A percentile compares a stretch with the other conserved stretches of the same genome.
Evolutionary conservation across 2,797 vertebrate species (phyloP).

Genomic region (Sardinella longiceps): DNA sequence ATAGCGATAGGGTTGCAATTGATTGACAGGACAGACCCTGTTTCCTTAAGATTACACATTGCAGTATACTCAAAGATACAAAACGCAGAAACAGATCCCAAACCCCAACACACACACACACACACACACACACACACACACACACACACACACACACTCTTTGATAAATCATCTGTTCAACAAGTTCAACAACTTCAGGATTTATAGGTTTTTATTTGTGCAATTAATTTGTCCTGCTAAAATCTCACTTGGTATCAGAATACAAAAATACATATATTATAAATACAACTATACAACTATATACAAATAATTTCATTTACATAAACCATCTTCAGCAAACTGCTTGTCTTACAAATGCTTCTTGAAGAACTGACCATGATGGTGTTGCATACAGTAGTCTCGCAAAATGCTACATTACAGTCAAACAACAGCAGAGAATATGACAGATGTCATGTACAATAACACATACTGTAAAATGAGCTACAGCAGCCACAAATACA

Average conservation of each 20-base stretch:
- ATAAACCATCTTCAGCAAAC: not conserved
- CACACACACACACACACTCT: slow-evolving; percentile 36
- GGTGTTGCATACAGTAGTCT: not conserved
- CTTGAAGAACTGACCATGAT: not conserved
- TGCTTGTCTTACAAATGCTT: not conserved
- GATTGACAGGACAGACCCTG: not conserved
- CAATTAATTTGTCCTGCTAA: not conserved
- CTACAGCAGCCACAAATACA: not conserved
- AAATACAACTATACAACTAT: not conserved
- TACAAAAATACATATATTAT: slow-evolving; percentile 28
- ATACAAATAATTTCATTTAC: slow-evolving; percentile 24
- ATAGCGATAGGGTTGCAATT: not conserved
- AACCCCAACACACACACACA: slow-evolving; percentile 18
- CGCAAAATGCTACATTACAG: not conserved
- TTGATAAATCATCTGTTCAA: not conserved
- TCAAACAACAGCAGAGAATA: not conserved
- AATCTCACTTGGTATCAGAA: not conserved
- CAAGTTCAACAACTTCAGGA: not conserved
- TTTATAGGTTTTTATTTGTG: not conserved
- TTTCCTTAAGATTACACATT: slow-evolving; percentile 14
- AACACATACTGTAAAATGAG: too few relatives aligned
- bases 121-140: slow-evolving; percentile 19
- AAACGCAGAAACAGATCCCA: not conserved
- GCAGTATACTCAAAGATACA: too few relatives aligned
- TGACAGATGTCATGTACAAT: not conserved